Conservation (phyloP, 2,797 vertebrate genomes). For the Anabas testudineus region DNA sequence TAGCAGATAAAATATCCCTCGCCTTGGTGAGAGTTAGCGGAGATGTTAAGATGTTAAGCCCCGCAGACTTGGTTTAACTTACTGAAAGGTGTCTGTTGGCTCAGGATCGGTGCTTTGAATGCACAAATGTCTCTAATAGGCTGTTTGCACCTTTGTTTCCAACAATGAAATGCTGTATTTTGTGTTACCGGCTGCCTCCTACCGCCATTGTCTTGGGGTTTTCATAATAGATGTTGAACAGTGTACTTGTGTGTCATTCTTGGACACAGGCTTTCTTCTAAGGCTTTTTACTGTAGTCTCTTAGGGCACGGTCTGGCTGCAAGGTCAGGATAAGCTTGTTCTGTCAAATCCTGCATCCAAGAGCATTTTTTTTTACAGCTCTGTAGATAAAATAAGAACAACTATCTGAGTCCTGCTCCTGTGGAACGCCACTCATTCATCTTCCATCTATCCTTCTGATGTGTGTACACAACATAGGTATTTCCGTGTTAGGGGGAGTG, state of each 20-base stretch:
- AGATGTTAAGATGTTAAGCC: slow-evolving; percentile 37
- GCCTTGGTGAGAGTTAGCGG: slow-evolving; percentile 11
- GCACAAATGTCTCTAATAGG: not conserved
- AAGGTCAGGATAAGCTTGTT: slow-evolving; percentile 50
- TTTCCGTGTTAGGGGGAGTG: slow-evolving; percentile 10
- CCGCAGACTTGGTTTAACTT: slow-evolving; percentile 32
- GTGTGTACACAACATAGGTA: slow-evolving; percentile 29
- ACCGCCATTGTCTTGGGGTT: slow-evolving; percentile 8
- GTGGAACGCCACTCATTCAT: slow-evolving; percentile 48
- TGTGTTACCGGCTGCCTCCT: slow-evolving; percentile 5
- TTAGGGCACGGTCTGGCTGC: slow-evolving; percentile 21
- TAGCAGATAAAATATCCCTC: slow-evolving; percentile 48
- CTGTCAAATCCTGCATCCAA: slow-evolving; percentile 43
- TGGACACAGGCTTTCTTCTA: slow-evolving; percentile 32
- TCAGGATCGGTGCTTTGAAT: slow-evolving; percentile 14
- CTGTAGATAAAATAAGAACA: slow-evolving; percentile 58
- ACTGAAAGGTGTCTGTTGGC: slow-evolving; percentile 30
- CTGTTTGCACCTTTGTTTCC: slow-evolving; percentile 29
- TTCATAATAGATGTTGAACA: slow-evolving; percentile 21
- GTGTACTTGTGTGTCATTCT: slow-evolving; percentile 23
- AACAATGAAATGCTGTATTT: slow-evolving; percentile 1
- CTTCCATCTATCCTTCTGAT: slow-evolving; percentile 24
- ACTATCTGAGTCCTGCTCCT: slow-evolving; percentile 43
- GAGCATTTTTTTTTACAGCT: slow-evolving; percentile 59
- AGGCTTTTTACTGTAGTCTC: slow-evolving; percentile 41